Evolutionary conservation across 2,888 invertebrate genomes (phyloP).

Genomic region (Tipula vernalis): DNA sequence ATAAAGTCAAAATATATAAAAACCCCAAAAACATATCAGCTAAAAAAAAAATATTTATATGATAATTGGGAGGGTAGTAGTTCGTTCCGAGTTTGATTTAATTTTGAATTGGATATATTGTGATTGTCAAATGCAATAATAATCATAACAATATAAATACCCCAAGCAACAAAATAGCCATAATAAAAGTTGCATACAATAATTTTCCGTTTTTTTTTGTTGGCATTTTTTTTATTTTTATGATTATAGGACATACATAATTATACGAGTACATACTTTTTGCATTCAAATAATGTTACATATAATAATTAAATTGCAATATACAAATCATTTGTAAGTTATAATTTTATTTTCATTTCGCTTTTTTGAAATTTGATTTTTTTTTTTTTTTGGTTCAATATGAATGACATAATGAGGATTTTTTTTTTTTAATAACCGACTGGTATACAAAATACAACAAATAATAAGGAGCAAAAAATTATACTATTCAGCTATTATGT

Average conservation of each 20-base stretch:
- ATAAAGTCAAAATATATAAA: background rate
- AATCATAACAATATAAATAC: background rate
- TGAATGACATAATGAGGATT: background rate
- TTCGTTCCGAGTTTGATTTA: background rate
- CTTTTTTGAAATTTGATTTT: background rate
- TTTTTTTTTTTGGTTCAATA: background rate
- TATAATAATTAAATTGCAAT: background rate
- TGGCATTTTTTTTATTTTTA: background rate
- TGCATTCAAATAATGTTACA: background rate
- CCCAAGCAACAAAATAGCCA: background rate
- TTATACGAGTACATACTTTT: background rate
- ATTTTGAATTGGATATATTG: conserved; percentile 4
- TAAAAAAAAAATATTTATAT: background rate
- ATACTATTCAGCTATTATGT: background rate
- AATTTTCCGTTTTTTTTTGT: background rate
- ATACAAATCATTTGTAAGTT: background rate
- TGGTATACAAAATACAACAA: background rate
- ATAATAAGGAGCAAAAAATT: background rate
- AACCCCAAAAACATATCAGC: background rate
- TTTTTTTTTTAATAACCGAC: background rate
- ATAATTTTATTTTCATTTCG: background rate
- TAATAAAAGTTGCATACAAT: background rate
- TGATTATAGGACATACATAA: background rate
- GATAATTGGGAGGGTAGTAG: background rate
- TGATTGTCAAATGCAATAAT: conserved; percentile 4